phyloP scores from a whole-genome alignment of 2,888 invertebrate species.

The Aplocera efformata region DNA sequence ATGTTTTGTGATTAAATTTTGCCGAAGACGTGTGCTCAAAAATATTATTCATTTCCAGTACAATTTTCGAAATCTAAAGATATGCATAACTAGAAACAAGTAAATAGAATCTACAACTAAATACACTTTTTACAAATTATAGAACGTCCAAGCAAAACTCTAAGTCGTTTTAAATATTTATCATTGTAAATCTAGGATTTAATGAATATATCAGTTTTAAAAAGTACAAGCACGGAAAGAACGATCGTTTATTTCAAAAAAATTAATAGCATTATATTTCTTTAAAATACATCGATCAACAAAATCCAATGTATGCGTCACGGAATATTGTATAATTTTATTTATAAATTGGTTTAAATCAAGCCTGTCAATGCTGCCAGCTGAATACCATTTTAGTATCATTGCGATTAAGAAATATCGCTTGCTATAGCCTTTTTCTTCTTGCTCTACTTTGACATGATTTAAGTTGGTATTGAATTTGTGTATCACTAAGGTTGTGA shows the following conservation, averaged over 20 bases:
- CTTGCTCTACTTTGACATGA: slow-evolving; percentile 16
- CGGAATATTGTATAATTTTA: background rate
- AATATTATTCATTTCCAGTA: slow-evolving; percentile 37
- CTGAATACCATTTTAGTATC: slow-evolving; percentile 27
- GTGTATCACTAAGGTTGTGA: slow-evolving; percentile 10
- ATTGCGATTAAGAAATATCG: slow-evolving; percentile 16
- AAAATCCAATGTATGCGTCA: background rate
- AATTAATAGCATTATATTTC: too few relatives aligned
- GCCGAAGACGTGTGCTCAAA: slow-evolving; percentile 27
- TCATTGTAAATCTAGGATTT: slow-evolving; percentile 48
- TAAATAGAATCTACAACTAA: slow-evolving; percentile 76
- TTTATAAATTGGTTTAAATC: slow-evolving; percentile 14
- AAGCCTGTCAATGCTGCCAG: slow-evolving; percentile 19
- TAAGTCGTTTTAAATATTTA: slow-evolving; percentile 66
- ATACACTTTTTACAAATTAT: slow-evolving; percentile 78
- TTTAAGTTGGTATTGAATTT: slow-evolving; percentile 21
- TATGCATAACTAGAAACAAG: slow-evolving; percentile 78
- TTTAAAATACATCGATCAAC: too few relatives aligned
- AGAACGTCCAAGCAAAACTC: slow-evolving; percentile 70
- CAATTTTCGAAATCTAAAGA: slow-evolving; percentile 71
- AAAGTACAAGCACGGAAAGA: slow-evolving; percentile 37
- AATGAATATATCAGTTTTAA: slow-evolving; percentile 43
- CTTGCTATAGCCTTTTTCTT: slow-evolving; percentile 6
- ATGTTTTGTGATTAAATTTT: background rate
- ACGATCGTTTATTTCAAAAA: slow-evolving; percentile 15